Evolutionary conservation across 2,888 invertebrate species (phyloP), one percentile per base, ranked within the genome.

Genomic region (Dicycla oo): DNA sequence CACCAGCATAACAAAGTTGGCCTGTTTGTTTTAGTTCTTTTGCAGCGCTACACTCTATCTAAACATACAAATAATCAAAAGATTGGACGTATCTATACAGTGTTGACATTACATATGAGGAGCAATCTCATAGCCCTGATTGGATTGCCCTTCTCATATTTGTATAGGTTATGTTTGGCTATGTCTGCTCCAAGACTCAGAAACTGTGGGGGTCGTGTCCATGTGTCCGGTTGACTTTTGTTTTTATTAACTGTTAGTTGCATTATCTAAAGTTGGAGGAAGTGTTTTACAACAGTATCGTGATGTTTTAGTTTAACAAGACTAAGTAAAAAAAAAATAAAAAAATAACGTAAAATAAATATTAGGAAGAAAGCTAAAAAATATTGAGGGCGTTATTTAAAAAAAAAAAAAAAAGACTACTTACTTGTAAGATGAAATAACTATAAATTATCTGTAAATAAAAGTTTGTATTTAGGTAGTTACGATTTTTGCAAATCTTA

Each of bases 71-170:
- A 34, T 34, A 34, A 34, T 34, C 2, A 34, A 34, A 34, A 6
- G 34, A 34, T 34, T 34, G 26, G 38, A 47, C 40, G 23, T 38
- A 38, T 68, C 71, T 60, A 69, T 75, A 61, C 49, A 77, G 65
- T 74, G 73, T 85, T 80, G 76, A 80, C 61, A 57, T 72, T 64
- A 53, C 60, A 15, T 67, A 75, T 69, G 73, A 77, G 60, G 63
- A 58, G 61, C 43, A 73, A 73, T 82, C 61, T 65, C 62, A 75
- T 80, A 76, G 62, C 54, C 56, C 38, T 82, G 75, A 85, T 85
- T 80, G 79, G 71, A 85, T 83, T 74, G 65, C 56, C 38, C 47
- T n/a, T 53, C 65, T 49, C 34, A 61, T 77, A 71, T 85, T 83
- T 83, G 64, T 74, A 78, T 76, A 75, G 78, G 75, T 40, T 69